Conservation (phyloP, 2,113 vertebrate genomes). For the Boulengeromyrus knoepffleri region DNA sequence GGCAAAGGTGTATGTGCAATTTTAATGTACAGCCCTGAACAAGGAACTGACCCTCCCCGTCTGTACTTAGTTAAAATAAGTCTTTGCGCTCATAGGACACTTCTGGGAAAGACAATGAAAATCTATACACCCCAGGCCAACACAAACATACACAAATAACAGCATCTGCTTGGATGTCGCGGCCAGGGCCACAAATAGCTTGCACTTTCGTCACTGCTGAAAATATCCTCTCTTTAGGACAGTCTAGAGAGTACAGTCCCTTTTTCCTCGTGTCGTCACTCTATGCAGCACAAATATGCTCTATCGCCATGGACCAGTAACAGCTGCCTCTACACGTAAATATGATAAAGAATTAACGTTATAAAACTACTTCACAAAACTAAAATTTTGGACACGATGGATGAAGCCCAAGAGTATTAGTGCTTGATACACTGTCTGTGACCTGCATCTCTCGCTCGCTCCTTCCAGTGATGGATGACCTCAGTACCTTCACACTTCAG, state of each 20-base stretch:
- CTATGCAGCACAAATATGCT: not conserved
- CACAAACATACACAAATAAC: constrained; percentile 4
- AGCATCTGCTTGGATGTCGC: not conserved
- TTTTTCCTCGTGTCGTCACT: not conserved
- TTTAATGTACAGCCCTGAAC: not conserved
- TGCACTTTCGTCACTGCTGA: not conserved
- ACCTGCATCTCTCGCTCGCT: not conserved
- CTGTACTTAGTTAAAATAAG: not conserved
- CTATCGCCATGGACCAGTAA: not conserved
- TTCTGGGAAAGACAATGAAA: not conserved
- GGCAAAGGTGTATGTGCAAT: not conserved
- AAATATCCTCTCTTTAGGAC: constrained; percentile 1
- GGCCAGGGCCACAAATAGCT: not conserved
- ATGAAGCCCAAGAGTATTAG: constrained; percentile 5
- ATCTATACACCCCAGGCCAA: not conserved
- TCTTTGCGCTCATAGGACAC: not conserved
- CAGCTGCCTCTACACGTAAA: not conserved
- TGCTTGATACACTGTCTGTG: constrained; percentile 45
- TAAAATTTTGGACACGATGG: not conserved
- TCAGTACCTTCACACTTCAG: constrained; percentile 18
- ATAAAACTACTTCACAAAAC: not conserved
- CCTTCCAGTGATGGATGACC: not conserved
- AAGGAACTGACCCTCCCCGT: not conserved
- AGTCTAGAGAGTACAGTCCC: not conserved
- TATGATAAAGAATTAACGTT: not conserved